These are phyloP conservation scores for Drosophila gaucha DNA, from an alignment of 2,888 invertebrate genomes.

Conservation along the genomic window DNA sequence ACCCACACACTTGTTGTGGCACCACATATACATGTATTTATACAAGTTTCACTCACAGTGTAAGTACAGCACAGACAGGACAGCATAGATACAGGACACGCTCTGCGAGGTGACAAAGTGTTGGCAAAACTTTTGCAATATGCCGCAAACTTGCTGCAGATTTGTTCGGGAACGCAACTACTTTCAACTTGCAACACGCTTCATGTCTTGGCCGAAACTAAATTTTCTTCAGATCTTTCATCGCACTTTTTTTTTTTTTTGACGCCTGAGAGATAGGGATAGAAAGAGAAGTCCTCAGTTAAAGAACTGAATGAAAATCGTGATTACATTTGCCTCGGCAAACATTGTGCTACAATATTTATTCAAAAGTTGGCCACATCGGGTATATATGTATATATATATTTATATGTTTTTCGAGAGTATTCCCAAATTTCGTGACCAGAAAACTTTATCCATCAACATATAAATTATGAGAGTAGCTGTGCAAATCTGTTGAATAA, in stretches of 20 bases:
- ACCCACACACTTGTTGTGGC: conserved; percentile 65
- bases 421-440: background rate
- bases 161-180: conserved; percentile 21
- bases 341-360: conserved; percentile 25
- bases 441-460: conserved; percentile 9
- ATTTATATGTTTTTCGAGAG: background rate
- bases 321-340: conserved; percentile 21
- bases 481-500: background rate
- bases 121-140: conserved; percentile 68
- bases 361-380: background rate
- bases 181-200: conserved; percentile 7
- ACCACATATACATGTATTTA: conserved; percentile 31
- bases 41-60: conserved; percentile 22
- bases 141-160: conserved; percentile 61
- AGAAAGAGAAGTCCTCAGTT: conserved; percentile 8
- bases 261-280: background rate
- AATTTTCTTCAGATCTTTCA: conserved; percentile 19
- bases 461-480: background rate
- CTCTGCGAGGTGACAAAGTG: conserved; percentile 50
- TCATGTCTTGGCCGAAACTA: background rate
- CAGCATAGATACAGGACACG: conserved; percentile 26
- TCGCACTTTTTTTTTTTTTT: conserved; percentile 10
- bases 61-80: conserved; percentile 13
- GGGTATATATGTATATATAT: background rate
- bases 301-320: conserved; percentile 4